Conservation (phyloP, 2,797 vertebrate genomes). For the Iguana delicatissima region DNA sequence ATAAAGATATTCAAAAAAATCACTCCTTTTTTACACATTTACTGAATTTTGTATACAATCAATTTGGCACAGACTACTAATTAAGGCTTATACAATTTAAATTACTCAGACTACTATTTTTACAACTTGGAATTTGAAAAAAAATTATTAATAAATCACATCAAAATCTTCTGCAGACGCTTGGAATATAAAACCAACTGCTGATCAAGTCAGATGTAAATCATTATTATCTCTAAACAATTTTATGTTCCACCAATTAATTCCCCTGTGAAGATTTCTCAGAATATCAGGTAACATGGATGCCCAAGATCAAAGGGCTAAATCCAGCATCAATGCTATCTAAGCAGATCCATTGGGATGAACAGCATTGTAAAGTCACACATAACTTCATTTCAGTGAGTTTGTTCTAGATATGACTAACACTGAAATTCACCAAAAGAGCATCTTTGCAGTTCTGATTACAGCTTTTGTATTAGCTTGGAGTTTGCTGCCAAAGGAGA, state of each 20-base stretch:
- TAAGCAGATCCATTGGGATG: too few species aligned
- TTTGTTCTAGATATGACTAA: too few species aligned
- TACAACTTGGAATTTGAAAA: neutral
- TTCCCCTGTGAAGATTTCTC: neutral
- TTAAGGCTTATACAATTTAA: neutral
- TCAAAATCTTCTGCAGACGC: neutral
- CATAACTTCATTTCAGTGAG: too few species aligned
- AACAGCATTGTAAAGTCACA: too few species aligned
- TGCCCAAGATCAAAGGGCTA: neutral
- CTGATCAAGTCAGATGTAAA: neutral
- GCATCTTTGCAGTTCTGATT: neutral
- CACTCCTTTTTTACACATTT: neutral
- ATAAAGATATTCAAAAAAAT: neutral
- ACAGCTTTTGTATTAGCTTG: neutral
- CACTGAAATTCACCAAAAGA: too few species aligned
- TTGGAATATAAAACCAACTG: neutral
- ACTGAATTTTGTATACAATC: neutral
- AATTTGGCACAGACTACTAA: rapidly evolving
- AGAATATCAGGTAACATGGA: neutral
- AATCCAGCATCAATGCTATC: too few species aligned
- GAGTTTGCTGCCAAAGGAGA: neutral
- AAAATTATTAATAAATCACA: neutral
- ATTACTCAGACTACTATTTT: rapidly evolving
- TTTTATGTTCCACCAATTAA: neutral
- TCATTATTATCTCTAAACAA: neutral